Evolutionary conservation across 2,113 vertebrate genomes (phyloP), one percentile per base, ranked within the genome.

Genomic region (Ifrita kowaldi): DNA sequence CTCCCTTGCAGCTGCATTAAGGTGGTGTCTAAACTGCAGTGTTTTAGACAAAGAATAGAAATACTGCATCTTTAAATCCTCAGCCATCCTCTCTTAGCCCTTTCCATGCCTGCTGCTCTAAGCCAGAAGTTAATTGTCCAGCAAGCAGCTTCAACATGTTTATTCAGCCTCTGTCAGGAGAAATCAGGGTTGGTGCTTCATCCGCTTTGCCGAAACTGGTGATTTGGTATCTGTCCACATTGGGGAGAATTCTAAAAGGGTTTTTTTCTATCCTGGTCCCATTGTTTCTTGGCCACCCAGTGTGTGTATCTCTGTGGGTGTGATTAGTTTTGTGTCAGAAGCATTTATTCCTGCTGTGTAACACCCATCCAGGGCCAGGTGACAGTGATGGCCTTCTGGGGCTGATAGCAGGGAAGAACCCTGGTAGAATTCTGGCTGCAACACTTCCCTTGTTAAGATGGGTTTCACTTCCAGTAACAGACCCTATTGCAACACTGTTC

Each of bases 381-480:
- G 70, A 46, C 47, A 71, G 57, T 37, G 1, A 13, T 33, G 33
- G 78, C 90, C 84, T 95, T 90, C 59, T 27, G 13, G 52, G 93
- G 84, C 94, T 87, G 68, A 46, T 6, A 26, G 84, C 63, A 33
- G 65, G 37, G 70, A 96, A 94, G 87, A 94, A 94, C 95, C 87
- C 60, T 68, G 88, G 73, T 86, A 84, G 95, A 91, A 76, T 96
- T 97, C 92, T 90, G 86, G 90, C 93, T 95, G 87, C 6, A 35
- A 49, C 74, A 53, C 60, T 78, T 77, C 69, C 92, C 96, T 96
- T 89, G 96, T 96, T 98, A 98, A 97, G 93, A 97, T 81, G 97
- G 97, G 97, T 97, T 98, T 98, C 97, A 97, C 96, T 98, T 98
- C 90, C 89, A 81, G 6, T 97, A 96, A 97, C 95, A 96, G 96